These are phyloP conservation scores for Campoplex nolae DNA, from an alignment of 2,888 invertebrate genomes.

Conservation along the genomic window DNA sequence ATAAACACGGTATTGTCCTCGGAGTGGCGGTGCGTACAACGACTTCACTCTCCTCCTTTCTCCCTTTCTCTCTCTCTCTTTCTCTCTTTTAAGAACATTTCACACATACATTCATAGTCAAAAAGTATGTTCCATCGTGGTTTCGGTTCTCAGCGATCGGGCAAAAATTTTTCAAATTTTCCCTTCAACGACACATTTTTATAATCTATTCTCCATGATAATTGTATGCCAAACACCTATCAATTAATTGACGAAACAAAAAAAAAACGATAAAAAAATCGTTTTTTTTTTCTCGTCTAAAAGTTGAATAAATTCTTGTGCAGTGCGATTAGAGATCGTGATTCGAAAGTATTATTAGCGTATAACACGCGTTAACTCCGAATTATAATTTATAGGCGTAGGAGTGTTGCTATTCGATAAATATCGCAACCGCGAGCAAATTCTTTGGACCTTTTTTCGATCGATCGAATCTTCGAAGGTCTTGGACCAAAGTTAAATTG, in stretches of 20 bases:
- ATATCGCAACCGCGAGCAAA: constrained; percentile 40
- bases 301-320: not conserved
- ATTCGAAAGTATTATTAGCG: not conserved
- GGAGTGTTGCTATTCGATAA: constrained; percentile 49
- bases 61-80: not conserved
- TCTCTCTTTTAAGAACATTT: not conserved
- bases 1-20: constrained; percentile 77
- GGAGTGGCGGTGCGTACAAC: constrained; percentile 54
- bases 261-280: too few relatives aligned
- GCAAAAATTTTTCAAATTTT: not conserved
- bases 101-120: not conserved
- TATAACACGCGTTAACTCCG: constrained; percentile 53
- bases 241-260: too few relatives aligned
- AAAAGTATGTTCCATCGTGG: not conserved
- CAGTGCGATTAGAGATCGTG: not conserved
- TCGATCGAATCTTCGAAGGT: constrained; percentile 64
- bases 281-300: too few relatives aligned
- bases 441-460: constrained; percentile 41
- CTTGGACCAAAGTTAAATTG: constrained; percentile 66
- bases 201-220: not conserved
- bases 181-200: not conserved
- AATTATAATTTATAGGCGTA: constrained; percentile 39
- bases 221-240: too few relatives aligned
- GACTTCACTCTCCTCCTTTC: not conserved
- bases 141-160: not conserved